Conservation (phyloP, 92 coral and sea anemone genomes). For the Ricordea florida region DNA sequence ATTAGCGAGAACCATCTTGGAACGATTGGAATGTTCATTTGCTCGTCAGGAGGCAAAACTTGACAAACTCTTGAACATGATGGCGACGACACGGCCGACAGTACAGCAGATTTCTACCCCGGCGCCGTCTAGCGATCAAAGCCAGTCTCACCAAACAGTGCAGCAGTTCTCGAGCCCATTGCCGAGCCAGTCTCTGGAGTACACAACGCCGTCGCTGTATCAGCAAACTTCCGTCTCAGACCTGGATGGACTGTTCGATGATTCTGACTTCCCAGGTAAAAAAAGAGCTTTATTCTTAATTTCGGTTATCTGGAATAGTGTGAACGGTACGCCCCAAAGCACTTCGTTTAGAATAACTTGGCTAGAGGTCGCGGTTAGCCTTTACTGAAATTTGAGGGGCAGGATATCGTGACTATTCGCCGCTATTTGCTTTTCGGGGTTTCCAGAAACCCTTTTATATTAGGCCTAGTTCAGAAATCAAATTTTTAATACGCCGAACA, state of each 20-base stretch:
- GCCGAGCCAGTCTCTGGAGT: constrained; percentile 1
- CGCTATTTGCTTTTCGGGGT: no score
- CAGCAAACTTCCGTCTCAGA: not conserved
- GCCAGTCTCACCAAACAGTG: not conserved
- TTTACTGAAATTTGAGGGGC: not conserved
- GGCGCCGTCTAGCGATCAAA: no score
- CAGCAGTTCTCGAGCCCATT: not conserved
- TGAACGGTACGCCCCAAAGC: no score
- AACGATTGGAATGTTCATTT: no score
- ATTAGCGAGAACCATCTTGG: no score
- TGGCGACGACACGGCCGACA: not conserved
- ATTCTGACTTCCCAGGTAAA: not conserved
- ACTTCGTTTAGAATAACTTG: no score
- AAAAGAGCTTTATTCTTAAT: not conserved
- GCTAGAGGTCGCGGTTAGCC: not conserved
- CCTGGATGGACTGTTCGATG: constrained; percentile 2
- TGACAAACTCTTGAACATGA: no score
- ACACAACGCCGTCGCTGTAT: not conserved
- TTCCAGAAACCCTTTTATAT: no score
- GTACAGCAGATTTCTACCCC: no score
- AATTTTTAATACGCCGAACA: no score
- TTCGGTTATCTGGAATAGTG: not conserved
- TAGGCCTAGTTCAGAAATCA: no score
- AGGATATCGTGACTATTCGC: not conserved
- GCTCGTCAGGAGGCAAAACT: no score